Evolutionary conservation across 2,797 vertebrate genomes (phyloP), one percentile per base, ranked within the genome.

Genomic region (Pipistrellus nathusii): DNA sequence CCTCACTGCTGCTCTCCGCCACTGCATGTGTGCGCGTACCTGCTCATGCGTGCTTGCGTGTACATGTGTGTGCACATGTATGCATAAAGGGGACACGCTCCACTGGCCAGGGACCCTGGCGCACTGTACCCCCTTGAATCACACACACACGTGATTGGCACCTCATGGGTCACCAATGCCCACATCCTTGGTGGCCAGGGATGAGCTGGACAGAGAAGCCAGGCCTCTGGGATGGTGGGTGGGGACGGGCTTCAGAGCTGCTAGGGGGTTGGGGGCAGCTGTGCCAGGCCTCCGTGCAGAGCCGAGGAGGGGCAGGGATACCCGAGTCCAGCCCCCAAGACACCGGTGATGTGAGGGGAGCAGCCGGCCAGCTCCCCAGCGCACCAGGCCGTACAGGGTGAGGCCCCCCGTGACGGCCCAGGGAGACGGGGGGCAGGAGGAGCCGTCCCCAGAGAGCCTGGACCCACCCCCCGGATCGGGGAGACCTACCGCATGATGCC

Each of bases 401-500:
- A 62, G 80, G 30, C 44, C 51, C 18, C 18, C 18, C 3, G 51
- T 21, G 18, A 55, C 53, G 4, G 53, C 21, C 27, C 11, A 2
- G n/a, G 20, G 41, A 51, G 51, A 57, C 0, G 13, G 62, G 62
- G 12, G 6, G 12, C 18, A n/a, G 4, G 2, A 5, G 48, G 30
- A 35, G 23, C 41, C 3, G 1, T 46, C 18, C 14, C 73, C 41
- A 71, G 73, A 32, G 46, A 71, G 57, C 77, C 75, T 23, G 46
- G 17, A 48, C 41, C 6, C 20, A 38, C 30, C 20, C 4, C 1
- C 5, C 6, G n/a, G n/a, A 44, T 27, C 0, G 11, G 57, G 35
- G 73, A 88, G 59, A 82, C 98, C 93, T 98, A 99, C 99, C 98
- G 98, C 57, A 99, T 96, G 97, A 98, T 98, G 86, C 98, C 98